Conservation (phyloP, 2,113 vertebrate genomes). For the Ptychochromis oligacanthus region DNA sequence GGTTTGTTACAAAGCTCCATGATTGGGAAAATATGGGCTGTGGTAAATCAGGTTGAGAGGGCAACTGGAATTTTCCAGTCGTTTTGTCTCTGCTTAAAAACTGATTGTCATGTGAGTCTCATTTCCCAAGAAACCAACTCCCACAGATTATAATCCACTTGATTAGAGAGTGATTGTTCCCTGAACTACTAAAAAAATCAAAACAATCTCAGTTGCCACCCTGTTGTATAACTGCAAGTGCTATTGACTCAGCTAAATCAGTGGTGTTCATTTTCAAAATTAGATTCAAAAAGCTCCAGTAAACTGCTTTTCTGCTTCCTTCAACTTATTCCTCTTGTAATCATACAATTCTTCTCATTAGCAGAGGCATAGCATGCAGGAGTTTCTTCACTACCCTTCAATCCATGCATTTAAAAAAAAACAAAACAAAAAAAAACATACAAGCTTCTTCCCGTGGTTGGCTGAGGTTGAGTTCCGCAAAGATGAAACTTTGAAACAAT, state of each 20-base stretch:
- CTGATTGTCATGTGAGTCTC: slow-evolving; percentile 31
- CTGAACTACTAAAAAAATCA: slow-evolving; percentile 34
- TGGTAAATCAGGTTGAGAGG: background rate
- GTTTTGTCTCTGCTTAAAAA: slow-evolving; percentile 15
- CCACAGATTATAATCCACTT: slow-evolving; percentile 52
- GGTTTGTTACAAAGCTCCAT: background rate
- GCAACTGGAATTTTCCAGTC: background rate
- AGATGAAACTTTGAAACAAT: slow-evolving; percentile 7
- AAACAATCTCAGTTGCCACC: slow-evolving; percentile 32
- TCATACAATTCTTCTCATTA: background rate
- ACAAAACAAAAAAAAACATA: no score
- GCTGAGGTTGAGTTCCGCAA: background rate
- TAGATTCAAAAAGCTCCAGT: background rate
- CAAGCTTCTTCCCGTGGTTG: background rate
- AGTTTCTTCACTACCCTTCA: background rate
- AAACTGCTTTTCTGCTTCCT: background rate
- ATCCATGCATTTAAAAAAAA: background rate
- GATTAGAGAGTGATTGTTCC: slow-evolving; percentile 48
- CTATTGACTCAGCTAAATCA: slow-evolving; percentile 22
- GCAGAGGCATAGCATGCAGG: background rate
- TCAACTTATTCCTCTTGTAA: background rate
- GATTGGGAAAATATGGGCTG: background rate
- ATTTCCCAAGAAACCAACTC: slow-evolving; percentile 26
- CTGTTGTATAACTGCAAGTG: slow-evolving; percentile 8
- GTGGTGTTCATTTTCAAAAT: slow-evolving; percentile 26